These are phyloP conservation scores for Neopelma chrysocephalum DNA, from an alignment of 2,797 vertebrate genomes.

Conservation along the genomic window DNA sequence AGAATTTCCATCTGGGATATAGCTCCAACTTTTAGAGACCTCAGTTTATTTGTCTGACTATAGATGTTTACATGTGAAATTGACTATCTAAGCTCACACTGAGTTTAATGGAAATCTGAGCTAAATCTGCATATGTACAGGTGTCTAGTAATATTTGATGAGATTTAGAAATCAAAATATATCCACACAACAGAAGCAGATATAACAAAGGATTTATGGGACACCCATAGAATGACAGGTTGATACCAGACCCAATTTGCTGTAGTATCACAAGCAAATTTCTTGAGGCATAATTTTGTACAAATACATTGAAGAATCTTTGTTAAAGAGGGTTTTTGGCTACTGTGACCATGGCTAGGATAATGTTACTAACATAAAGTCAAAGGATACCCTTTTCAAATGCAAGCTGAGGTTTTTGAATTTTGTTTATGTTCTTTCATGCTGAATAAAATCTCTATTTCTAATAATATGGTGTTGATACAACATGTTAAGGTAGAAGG, in stretches of 20 bases:
- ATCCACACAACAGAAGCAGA: background rate
- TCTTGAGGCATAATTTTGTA: background rate
- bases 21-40: background rate
- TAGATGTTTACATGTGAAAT: background rate
- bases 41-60: background rate
- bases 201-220: background rate
- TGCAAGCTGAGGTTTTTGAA: background rate
- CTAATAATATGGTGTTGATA: background rate
- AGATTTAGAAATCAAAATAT: background rate
- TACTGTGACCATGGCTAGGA: background rate
- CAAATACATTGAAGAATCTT: background rate
- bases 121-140: background rate
- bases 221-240: rapidly evolving
- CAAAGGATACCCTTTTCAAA: background rate
- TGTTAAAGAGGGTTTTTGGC: background rate
- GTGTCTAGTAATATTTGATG: background rate
- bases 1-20: background rate
- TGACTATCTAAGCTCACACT: background rate
- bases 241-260: background rate
- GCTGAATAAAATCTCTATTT: background rate
- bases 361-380: background rate
- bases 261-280: background rate
- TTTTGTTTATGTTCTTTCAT: background rate
- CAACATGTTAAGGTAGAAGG: background rate
- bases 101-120: background rate